Conservation (phyloP, 1,140 invertebrate species). For the Onthophagus taurus region DNA sequence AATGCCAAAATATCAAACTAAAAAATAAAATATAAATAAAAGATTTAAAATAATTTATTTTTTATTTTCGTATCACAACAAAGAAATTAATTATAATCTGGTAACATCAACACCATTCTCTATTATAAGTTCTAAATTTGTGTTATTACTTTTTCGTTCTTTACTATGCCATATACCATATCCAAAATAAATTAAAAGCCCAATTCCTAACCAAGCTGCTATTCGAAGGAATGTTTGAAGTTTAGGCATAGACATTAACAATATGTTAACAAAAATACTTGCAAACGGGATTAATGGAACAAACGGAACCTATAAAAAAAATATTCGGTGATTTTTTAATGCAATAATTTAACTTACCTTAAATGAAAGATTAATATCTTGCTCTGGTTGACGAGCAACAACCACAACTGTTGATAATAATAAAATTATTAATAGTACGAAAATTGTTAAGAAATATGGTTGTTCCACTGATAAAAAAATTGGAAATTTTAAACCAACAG, state of each 20-base stretch:
- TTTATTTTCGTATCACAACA: neutral
- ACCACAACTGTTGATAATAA: constrained; percentile 4
- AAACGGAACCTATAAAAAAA: constrained; percentile 2
- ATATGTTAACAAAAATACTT: constrained; percentile 1
- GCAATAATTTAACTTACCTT: too few species aligned
- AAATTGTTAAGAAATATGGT: constrained; percentile 1
- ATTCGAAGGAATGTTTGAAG: neutral
- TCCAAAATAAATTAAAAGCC: neutral
- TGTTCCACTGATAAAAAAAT: constrained; percentile 1
- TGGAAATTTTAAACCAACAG: neutral
- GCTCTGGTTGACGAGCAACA: constrained; percentile 10
- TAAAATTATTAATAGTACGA: neutral
- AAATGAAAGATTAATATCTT: constrained; percentile 6
- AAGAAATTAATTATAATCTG: neutral
- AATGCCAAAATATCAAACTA: neutral
- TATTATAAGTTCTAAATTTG: neutral
- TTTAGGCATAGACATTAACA: neutral
- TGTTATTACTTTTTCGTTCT: neutral
- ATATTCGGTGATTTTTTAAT: too few species aligned
- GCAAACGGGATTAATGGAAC: neutral
- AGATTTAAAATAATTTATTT: neutral
- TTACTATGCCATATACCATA: constrained; percentile 4
- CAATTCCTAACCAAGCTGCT: neutral
- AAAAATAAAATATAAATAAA: neutral
- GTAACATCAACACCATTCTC: neutral